Evolutionary conservation across 2,113 vertebrate genomes (phyloP), one percentile per base, ranked within the genome.

Genomic region (Lophius piscatorius): DNA sequence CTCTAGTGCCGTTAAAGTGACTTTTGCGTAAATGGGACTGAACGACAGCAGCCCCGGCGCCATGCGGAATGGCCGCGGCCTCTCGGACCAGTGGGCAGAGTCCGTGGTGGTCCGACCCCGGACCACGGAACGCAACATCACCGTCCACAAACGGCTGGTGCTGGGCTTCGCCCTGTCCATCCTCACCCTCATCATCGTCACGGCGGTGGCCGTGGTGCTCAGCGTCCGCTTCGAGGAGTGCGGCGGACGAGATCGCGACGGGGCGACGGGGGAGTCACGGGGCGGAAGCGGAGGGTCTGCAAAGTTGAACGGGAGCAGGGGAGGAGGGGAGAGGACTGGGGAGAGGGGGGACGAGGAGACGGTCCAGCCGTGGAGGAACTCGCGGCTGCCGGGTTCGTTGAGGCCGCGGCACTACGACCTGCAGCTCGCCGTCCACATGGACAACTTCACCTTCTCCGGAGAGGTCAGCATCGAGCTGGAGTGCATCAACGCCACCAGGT

Each of bases 361-460:
- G 66, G 38, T 42, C 9, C 92, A 92, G 57, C 94, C 94, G 0
- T 98, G 96, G 96, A 90, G 91, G 7, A 93, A 85, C 52, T 80
- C 91, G 16, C 88, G 96, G 62, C 83, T 98, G 24, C 92, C 95
- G 0, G 89, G 89, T 8, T 81, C 93, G 6, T 60, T 97, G 64
- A 89, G 93, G 55, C 96, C 96, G 0, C 88, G 94, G 3, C 96
- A 98, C 88, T 98, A 98, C 67, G 96, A 98, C 83, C 90, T 98
- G 70, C 88, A 89, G 87, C 90, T 98, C 58, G 89, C 85, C 26
- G 93, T 91, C 67, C 90, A 92, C 91, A 95, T 98, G 95, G 95
- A 98, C 82, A 98, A 97, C 93, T 98, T 98, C 89, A 98, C 95
- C 85, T 98, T 97, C 88, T 91, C 93, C 2, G 96, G 96, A 4